Conservation (phyloP, 2,888 invertebrate species). For the Chymomyza fuscimana region DNA sequence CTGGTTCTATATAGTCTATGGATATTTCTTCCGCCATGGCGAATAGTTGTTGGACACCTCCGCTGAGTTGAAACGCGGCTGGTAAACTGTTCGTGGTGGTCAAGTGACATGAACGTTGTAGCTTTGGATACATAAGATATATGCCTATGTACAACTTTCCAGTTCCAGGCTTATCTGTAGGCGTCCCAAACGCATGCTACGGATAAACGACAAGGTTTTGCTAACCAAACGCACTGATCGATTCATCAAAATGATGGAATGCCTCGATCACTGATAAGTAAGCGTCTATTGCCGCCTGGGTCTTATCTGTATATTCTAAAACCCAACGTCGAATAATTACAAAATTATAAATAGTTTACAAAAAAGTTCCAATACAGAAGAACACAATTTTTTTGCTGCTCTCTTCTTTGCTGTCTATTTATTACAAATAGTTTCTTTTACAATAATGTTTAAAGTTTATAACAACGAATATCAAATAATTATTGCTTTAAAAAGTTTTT, state of each 20-base stretch:
- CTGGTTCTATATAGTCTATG: background rate
- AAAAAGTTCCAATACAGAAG: too few species aligned
- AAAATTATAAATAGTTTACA: too few species aligned
- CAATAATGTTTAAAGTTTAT: conserved; percentile 30
- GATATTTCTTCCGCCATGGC: conserved; percentile 32
- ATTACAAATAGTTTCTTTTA: conserved; percentile 34
- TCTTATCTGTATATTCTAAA: conserved; percentile 50
- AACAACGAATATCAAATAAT: conserved; percentile 68
- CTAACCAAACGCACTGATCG: conserved; percentile 26
- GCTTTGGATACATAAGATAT: conserved; percentile 23
- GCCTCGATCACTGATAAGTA: background rate
- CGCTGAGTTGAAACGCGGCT: conserved; percentile 34
- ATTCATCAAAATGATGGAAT: conserved; percentile 60
- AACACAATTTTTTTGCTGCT: conserved; percentile 25
- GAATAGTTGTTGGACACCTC: conserved; percentile 31
- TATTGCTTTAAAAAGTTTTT: conserved; percentile 65
- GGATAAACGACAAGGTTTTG: conserved; percentile 44
- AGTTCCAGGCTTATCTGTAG: conserved; percentile 45
- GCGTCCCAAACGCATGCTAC: conserved; percentile 39
- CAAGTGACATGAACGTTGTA: conserved; percentile 52
- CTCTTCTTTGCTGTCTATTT: conserved; percentile 41
- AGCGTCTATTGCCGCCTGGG: background rate
- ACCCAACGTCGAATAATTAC: conserved; percentile 44
- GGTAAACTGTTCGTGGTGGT: conserved; percentile 62
- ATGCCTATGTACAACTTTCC: conserved; percentile 33